Evolutionary conservation across 1,140 invertebrate species (phyloP), one percentile per base, ranked within the genome.

Genomic region (Chrysopa pallens): DNA sequence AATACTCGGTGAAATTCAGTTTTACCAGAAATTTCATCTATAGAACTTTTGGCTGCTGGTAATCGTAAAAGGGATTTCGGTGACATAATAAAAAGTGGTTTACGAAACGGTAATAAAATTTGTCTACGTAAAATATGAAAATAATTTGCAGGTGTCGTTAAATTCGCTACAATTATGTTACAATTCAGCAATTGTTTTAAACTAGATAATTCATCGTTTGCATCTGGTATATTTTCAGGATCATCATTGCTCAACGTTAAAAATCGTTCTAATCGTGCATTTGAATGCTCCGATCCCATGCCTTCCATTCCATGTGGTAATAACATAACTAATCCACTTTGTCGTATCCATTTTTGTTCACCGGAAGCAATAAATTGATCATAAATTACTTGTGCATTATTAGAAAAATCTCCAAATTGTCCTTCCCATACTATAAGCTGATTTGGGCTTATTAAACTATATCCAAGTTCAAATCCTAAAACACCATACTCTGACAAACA

Each of bases 241-340:
- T 92, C 85, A 52, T 91, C 85, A 50, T 78, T 82, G 46, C 73
- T 76, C 52, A 84, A 62, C 56, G 86, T 79, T 29, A 92, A 63
- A 58, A 84, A 91, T 44, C 88, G 63, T 60, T 91, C 87, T n/a
- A 82, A 59, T 36, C 84, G 65, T 7, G 72, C 81, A 48, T 76
- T 81, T 1, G 82, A 87, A 60, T 93, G 88, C 59, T 93, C 88
- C 4, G 88, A 85, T 14, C 88, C 88, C 17, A 84, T 84, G 45
- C 84, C 88, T 63, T 93, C 88, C 61, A 87, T 76, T 7, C 89
- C 89, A 57, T 94, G 89, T 3, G 89, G 89, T 28, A 92, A 57
- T 11, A 89, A 65, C 46, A 90, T 55, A 1, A 88, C 80, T 23
- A 94, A 49, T 28, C 84, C 86, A 45, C 75, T 77, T 62, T 90